phyloP scores from a whole-genome alignment of 2,888 invertebrate genomes.

The Andrena hattorfiana region DNA sequence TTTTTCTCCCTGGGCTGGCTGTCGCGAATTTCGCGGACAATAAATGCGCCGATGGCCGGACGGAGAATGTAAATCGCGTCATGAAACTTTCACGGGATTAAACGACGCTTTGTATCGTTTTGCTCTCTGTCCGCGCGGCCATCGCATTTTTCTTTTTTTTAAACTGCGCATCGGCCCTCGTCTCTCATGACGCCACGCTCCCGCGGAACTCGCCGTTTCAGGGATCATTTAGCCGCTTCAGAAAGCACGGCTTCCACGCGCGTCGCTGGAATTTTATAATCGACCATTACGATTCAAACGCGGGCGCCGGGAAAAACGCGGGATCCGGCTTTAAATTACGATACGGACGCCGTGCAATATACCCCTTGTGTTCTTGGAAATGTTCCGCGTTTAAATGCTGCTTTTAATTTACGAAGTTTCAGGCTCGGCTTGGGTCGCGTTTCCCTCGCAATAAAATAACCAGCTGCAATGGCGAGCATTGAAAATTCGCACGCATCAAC shows the following conservation, averaged over 20 bases:
- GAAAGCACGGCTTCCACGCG: conserved; percentile 26
- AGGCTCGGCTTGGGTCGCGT: no score
- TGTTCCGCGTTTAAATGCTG: neutral
- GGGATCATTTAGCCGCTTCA: conserved; percentile 51
- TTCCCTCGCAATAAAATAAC: no score
- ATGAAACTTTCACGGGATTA: conserved; percentile 50
- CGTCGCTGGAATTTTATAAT: conserved; percentile 47
- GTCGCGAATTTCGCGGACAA: conserved; percentile 37
- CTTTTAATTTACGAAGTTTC: no score
- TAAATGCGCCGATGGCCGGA: conserved; percentile 26
- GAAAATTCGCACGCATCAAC: no score
- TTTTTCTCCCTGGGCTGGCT: neutral
- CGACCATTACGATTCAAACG: conserved; percentile 30
- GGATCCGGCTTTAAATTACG: conserved; percentile 13
- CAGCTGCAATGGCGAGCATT: no score
- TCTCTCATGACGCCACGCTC: neutral
- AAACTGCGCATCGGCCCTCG: conserved; percentile 17
- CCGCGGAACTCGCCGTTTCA: conserved; percentile 27
- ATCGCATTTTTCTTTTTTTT: conserved; percentile 25
- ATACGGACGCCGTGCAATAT: neutral
- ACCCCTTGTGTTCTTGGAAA: neutral
- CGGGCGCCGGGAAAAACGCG: conserved; percentile 4
- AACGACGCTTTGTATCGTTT: conserved; percentile 48
- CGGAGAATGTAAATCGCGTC: conserved; percentile 46
- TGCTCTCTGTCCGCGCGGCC: conserved; percentile 22